Evolutionary conservation across 2,888 invertebrate species (phyloP), one percentile per base, ranked within the genome.

Genomic region (Physocephala rufipes): DNA sequence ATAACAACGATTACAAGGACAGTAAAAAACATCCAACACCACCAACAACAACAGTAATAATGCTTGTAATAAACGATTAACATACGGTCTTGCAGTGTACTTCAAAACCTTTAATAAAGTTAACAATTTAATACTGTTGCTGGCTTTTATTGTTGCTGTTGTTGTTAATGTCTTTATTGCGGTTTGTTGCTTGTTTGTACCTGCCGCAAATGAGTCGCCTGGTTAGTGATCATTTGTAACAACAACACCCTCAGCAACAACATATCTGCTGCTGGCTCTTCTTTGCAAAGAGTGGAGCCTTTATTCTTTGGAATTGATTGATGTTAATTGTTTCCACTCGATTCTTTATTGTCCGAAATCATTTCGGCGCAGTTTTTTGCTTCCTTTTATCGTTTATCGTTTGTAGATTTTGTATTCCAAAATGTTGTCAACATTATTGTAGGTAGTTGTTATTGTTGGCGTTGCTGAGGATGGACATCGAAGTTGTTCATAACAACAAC

Each of bases 141-240:
- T 73, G 74, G 73, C 74, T 79, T 80, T 82, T 79, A 79, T 21
- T 74, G 74, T 76, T 76, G 76, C 75, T 75, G 73, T 69, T 71
- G 71, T 64, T 74, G 74, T 77, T 74, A 76, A 75, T 75, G 74
- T n/a, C n/a, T n/a, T n/a, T n/a, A n/a, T n/a, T n/a, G n/a, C n/a
- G n/a, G n/a, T n/a, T n/a, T n/a, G n/a, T 69, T 71, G 68, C 67
- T 74, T 74, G 74, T 76, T 79, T 80, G 81, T 79, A 79, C 30
- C 30, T 70, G 74, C 75, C 78, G 82, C 82, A 82, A 83, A 83
- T 82, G 82, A 83, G 82, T 82, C 78, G 74, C 70, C 66, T 74
- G 72, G n/a, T n/a, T n/a, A n/a, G n/a, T n/a, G n/a, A n/a, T n/a
- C n/a, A n/a, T n/a, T n/a, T n/a, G n/a, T n/a, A n/a, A n/a, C n/a